A percentile compares a stretch with the other conserved stretches of the same genome.
Evolutionary conservation across 1,140 invertebrate species (phyloP).

Genomic region (Sogatella furcifera): DNA sequence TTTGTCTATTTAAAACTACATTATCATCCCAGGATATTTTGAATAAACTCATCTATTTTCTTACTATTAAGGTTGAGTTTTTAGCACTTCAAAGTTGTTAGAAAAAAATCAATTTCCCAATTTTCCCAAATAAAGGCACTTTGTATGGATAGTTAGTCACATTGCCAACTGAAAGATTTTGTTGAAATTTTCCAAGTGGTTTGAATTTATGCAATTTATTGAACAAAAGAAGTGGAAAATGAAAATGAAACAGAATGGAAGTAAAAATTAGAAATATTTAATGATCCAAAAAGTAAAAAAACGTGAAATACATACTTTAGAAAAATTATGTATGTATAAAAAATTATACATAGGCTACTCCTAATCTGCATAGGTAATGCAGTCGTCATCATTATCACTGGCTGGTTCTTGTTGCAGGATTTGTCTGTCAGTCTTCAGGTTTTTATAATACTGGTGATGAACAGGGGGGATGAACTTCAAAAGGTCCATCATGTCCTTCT

Average conservation of each 20-base stretch:
- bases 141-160: neutral
- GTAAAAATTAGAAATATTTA: neutral
- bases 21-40: slow-evolving; percentile 3
- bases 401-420: neutral
- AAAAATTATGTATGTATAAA: neutral
- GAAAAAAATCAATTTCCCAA: too few species aligned
- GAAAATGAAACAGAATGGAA: neutral
- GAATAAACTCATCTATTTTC: slow-evolving; percentile 4
- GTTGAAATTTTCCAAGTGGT: neutral
- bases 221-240: neutral
- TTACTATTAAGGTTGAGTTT: neutral
- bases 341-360: neutral
- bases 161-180: slow-evolving; percentile 5
- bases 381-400: too few species aligned
- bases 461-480: slow-evolving; percentile 18
- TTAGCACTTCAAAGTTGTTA: neutral
- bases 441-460: slow-evolving; percentile 20
- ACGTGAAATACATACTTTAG: neutral
- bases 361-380: too few species aligned
- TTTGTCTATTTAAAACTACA: slow-evolving; percentile 5
- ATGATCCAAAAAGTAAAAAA: neutral
- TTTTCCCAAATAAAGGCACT: neutral
- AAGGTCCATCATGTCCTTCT: slow-evolving; percentile 20
- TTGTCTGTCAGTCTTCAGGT: slow-evolving; percentile 14
- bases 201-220: neutral